These are phyloP conservation scores for human (Homo sapiens) DNA, from an alignment of 2,113 vertebrate species.

Conservation along the genomic window DNA sequence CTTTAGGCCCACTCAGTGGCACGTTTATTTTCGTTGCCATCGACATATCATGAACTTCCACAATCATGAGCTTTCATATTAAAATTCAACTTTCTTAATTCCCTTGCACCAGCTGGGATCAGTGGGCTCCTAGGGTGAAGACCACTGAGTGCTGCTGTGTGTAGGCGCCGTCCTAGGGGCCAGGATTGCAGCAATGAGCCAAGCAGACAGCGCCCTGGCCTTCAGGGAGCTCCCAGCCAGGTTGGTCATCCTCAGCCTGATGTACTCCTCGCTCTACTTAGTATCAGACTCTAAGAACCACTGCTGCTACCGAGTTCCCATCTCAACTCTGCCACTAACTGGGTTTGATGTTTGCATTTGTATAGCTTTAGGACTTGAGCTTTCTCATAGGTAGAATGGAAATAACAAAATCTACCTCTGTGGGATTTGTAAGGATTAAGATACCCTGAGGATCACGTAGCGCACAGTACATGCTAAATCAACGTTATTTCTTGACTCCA, in stretches of 20 bases:
- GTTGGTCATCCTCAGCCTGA: fast-evolving
- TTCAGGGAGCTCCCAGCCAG: neutral
- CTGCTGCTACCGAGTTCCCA: fast-evolving
- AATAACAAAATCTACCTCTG: neutral
- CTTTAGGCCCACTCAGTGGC: neutral
- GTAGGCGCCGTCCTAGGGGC: fast-evolving
- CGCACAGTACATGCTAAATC: neutral
- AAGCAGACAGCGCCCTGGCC: fast-evolving
- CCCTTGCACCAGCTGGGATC: too few species aligned
- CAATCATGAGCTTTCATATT: too few species aligned
- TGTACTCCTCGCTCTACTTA: neutral
- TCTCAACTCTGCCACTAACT: fast-evolving
- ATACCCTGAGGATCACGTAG: neutral
- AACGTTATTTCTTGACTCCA: neutral
- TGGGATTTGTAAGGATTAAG: neutral
- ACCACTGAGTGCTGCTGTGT: fast-evolving
- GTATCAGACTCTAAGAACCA: fast-evolving
- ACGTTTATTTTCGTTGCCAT: neutral
- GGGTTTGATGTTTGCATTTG: neutral
- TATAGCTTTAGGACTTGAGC: neutral
- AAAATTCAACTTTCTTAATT: neutral
- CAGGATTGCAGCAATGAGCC: fast-evolving
- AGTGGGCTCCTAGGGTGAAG: neutral
- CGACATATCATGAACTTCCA: neutral
- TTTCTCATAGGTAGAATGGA: too few species aligned